Evolutionary conservation across 2,888 invertebrate genomes (phyloP), one percentile per base, ranked within the genome.

Genomic region (Pachliopta kotzebuea): DNA sequence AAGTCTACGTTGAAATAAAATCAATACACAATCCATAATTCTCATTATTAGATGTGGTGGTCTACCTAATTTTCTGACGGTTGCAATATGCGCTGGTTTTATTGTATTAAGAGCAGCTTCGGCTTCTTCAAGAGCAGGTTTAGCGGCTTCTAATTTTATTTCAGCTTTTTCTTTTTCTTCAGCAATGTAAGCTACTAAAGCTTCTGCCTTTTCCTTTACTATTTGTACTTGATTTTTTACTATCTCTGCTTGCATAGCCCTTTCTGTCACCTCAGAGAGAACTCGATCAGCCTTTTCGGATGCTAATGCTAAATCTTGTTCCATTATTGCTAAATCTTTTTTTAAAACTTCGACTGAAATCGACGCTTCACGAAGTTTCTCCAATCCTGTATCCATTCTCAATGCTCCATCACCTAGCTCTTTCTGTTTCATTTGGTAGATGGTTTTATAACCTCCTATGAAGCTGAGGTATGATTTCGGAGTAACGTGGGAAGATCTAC

Each of bases 11-110:
- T 98, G 98, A 81, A 99, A 99, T 26, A 99, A 88, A 73, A 99
- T 96, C 73, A 98, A 82, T 0, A 98, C 98, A 80, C 97, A 98
- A 84, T 99, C 99, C 99, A 99, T 99, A 73, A 99, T 99, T 69
- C 98, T 93, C 98, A 99, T 97, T 77, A 99, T 99, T 14, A 99
- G 92, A 90, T 98, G 98, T 0, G 99, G 99, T 0, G 99, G 99
- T 69, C 98, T 93, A 11, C 98, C 98, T 62, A 99, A 87, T 85
- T 99, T 99, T 71, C 98, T 93, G 0, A 99, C 98, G 58, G 98
- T 98, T 2, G 98, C 96, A 80, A 99, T 99, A 80, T 99, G 98
- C 6, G 98, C 98, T 52, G 98, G 98, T 83, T 98, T 98, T 66
- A 99, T 99, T 0, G 99, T 99, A 77, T 98, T 98, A 23, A 99